These are phyloP conservation scores for Theristicus caerulescens DNA, from an alignment of 2,113 vertebrate genomes.

Conservation along the genomic window DNA sequence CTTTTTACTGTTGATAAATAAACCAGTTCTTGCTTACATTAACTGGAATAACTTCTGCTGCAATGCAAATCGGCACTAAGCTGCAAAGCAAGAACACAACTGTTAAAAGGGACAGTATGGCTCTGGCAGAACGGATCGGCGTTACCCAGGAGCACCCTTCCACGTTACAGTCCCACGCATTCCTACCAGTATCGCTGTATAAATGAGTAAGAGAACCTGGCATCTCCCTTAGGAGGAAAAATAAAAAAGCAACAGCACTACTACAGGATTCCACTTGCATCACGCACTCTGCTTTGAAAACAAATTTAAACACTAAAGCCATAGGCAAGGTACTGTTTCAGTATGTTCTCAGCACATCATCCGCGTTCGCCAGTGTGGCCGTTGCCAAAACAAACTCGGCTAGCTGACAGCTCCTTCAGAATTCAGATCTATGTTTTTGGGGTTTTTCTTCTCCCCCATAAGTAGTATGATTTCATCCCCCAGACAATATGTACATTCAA, in stretches of 20 bases:
- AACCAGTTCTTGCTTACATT: background rate
- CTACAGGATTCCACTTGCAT: accelerated
- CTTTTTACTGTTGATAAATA: background rate
- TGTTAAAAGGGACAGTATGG: background rate
- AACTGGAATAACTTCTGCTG: background rate
- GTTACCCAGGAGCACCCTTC: background rate
- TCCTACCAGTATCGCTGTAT: background rate
- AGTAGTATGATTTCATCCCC: accelerated
- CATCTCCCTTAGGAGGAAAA: background rate
- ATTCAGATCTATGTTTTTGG: accelerated
- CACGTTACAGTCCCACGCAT: accelerated
- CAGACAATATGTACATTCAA: accelerated
- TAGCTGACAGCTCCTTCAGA: background rate
- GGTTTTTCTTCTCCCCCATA: background rate
- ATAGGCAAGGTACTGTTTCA: background rate
- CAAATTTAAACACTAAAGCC: accelerated
- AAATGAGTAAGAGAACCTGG: accelerated
- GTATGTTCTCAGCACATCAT: background rate
- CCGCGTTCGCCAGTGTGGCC: background rate
- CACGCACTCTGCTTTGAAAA: background rate
- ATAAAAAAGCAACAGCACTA: background rate
- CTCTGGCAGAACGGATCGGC: accelerated
- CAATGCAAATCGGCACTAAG: background rate
- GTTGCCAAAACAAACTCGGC: background rate
- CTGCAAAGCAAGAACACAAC: background rate